Evolutionary conservation across 23 tunicate species (phyloP), one percentile per base, ranked within the genome.

Genomic region (Halocynthia aurantium): DNA sequence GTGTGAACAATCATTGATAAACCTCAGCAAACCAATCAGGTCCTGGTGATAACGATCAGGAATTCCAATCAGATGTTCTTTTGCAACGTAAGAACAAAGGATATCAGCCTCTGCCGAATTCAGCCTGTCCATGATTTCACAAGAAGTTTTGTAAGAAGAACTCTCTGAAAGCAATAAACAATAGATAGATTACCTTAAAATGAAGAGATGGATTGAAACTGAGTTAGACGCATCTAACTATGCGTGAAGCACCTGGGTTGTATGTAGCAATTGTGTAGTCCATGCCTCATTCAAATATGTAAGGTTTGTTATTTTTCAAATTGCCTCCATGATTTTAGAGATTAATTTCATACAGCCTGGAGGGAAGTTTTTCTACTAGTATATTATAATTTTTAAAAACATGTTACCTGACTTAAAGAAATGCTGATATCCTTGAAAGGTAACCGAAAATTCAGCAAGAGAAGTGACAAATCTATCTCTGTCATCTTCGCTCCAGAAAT

Each of bases 401-500:
- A 31, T 31, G 44, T 4, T 31, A 31, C 44, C 44, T 31, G 44
- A 4, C 44, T 31, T 4, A 31, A 31, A 31, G 44, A 31, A 31
- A 31, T 31, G 44, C 44, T 31, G 44, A 31, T 31, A 31, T 31
- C 44, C 44, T 31, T 31, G 44, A 31, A 31, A 31, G 44, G 44
- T 31, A 54, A 81, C 65, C 18, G 76, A 72, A n/a, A 75, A 9
- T 15, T 83, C 58, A 70, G 55, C 66, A 8, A 88, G 75, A 44
- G 52, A 55, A 9, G 60, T 54, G 10, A 88, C 49, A 58, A 65
- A 79, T 6, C 63, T 64, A 50, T 78, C 80, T 52, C 58, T 73
- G 51, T 78, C 61, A 19, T 80, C 81, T 44, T 86, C 78, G 52
- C 71, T 57, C 95, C 95, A 88, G 44, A 88, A 79, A 54, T 57